These are phyloP conservation scores for Nicator chloris DNA, from an alignment of 2,113 vertebrate species.

Conservation along the genomic window DNA sequence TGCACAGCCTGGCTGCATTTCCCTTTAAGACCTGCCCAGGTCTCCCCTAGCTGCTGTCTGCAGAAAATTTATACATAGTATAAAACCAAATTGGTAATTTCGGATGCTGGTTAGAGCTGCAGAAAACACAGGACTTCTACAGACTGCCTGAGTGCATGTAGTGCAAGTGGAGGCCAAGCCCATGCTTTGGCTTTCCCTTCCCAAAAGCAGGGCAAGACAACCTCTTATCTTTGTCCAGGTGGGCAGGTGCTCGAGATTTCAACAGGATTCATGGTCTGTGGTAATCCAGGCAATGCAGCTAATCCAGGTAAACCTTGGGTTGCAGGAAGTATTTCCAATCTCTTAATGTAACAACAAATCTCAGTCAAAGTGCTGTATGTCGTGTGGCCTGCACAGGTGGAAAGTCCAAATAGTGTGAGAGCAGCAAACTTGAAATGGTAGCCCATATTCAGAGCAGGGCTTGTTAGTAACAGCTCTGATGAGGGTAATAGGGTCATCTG, in stretches of 20 bases:
- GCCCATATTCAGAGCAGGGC: not conserved
- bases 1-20: rapidly evolving
- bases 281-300: not conserved
- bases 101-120: not conserved
- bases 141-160: not conserved
- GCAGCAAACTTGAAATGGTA: not conserved
- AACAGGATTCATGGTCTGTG: rapidly evolving
- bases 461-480: not conserved
- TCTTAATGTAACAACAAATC: not conserved
- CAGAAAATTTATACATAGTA: rapidly evolving
- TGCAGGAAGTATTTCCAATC: not conserved
- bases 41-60: not conserved
- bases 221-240: not conserved
- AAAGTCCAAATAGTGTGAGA: not conserved
- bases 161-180: not conserved
- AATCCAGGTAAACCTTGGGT: not conserved
- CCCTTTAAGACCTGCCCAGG: not conserved
- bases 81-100: too few relatives aligned
- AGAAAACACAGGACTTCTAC: not conserved
- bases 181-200: not conserved
- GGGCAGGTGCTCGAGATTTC: not conserved
- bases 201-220: not conserved
- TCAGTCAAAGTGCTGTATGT: not conserved
- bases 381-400: rapidly evolving
- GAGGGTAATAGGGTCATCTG: not conserved